phyloP scores from a whole-genome alignment of 2,797 vertebrate genomes.

The Aulostomus chinensis region DNA sequence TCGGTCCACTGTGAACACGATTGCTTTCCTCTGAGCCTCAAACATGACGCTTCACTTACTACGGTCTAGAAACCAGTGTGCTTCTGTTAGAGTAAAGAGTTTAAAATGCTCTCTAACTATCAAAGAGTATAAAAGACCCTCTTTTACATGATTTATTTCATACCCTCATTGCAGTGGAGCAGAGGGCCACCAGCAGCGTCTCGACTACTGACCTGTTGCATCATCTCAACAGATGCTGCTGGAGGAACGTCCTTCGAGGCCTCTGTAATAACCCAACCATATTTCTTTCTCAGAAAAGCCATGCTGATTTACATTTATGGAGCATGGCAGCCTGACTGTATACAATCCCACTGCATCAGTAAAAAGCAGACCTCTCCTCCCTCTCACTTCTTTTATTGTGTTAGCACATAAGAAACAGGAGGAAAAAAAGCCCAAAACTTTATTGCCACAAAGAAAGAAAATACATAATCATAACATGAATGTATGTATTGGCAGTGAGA shows the following conservation, averaged over 20 bases:
- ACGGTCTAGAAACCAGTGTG: conserved; percentile 9
- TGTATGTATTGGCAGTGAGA: too few relatives aligned
- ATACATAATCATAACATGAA: too few relatives aligned
- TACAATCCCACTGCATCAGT: conserved; percentile 70
- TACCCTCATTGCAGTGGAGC: conserved; percentile 5
- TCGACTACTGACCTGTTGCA: conserved; percentile 40
- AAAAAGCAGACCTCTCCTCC: conserved; percentile 56
- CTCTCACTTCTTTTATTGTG: conserved; percentile 26
- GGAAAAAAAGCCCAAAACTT: too few relatives aligned
- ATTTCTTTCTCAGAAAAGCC: conserved; percentile 64
- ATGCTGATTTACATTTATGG: conserved; percentile 75
- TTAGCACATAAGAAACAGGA: conserved; percentile 18
- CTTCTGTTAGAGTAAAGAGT: conserved; percentile 18
- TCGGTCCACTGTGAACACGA: conserved; percentile 54
- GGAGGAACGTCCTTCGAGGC: conserved; percentile 51
- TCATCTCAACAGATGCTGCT: conserved; percentile 39
- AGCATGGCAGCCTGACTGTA: conserved; percentile 59
- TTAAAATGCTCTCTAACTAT: conserved; percentile 12
- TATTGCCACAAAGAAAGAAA: too few relatives aligned
- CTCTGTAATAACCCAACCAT: conserved; percentile 39
- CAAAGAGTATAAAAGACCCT: conserved; percentile 11
- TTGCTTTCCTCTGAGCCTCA: conserved; percentile 45
- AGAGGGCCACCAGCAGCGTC: conserved; percentile 1
- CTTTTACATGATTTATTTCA: conserved; percentile 21
- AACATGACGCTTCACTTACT: too few relatives aligned